A percentile compares a stretch with the other conserved stretches of the same genome.
These are phyloP conservation scores for Rhinoderma darwinii DNA, from an alignment of 2,113 vertebrate genomes.

Conservation along the genomic window DNA sequence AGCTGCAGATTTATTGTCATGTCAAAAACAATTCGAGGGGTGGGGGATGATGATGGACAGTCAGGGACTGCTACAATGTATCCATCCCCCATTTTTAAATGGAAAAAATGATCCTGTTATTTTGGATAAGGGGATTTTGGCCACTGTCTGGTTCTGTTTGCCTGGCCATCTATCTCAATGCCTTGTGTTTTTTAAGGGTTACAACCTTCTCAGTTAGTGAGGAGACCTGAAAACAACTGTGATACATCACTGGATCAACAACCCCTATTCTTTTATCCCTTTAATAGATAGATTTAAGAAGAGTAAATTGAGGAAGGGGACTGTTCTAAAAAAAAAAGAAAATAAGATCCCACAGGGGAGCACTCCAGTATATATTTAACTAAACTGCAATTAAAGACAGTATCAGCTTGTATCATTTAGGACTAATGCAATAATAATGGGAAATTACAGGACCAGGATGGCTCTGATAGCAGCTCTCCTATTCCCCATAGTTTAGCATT, in stretches of 20 bases:
- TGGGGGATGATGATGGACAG: slow-evolving; percentile 95
- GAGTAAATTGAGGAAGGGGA: slow-evolving; percentile 65
- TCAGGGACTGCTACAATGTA: slow-evolving; percentile 95
- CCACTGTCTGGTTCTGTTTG: slow-evolving; percentile 94
- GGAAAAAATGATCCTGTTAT: slow-evolving; percentile 89
- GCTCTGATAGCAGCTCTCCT: slow-evolving; percentile 90
- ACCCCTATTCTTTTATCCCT: slow-evolving; percentile 99
- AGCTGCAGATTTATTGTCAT: slow-evolving; percentile 99
- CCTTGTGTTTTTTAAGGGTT: slow-evolving; percentile 95
- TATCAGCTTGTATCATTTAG: slow-evolving; percentile 99
- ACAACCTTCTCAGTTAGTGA: slow-evolving; percentile 94
- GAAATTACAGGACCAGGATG: slow-evolving; percentile 99
- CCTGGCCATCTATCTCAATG: slow-evolving; percentile 97
- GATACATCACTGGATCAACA: slow-evolving; percentile 97
- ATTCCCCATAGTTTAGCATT: slow-evolving; percentile 90
- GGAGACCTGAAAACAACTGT: slow-evolving; percentile 90
- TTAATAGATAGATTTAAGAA: slow-evolving; percentile 91
- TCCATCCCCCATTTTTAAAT: slow-evolving; percentile 88
- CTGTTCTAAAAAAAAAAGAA: slow-evolving; percentile 65
- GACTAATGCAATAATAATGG: slow-evolving; percentile 99
- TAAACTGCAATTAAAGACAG: slow-evolving; percentile 98
- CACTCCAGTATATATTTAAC: slow-evolving; percentile 94
- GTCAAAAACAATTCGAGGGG: slow-evolving; percentile 95
- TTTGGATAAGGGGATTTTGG: slow-evolving; percentile 92
- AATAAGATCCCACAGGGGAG: slow-evolving; percentile 79